These are phyloP conservation scores for Muraenolepis orangiensis DNA, from an alignment of 2,797 vertebrate genomes.

Conservation along the genomic window DNA sequence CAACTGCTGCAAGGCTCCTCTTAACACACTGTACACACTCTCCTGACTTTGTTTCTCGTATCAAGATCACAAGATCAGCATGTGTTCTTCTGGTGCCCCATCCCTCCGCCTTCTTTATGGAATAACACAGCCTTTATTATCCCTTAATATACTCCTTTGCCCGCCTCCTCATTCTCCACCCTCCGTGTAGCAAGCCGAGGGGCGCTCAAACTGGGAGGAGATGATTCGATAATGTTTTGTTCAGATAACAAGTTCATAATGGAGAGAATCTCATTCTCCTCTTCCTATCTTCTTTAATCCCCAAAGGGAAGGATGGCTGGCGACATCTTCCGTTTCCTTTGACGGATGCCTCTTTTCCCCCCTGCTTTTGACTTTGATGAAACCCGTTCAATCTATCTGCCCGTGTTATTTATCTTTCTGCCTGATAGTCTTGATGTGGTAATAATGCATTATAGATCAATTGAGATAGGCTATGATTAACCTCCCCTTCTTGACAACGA, in stretches of 20 bases:
- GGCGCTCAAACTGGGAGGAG: too few species aligned
- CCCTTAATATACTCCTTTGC: neutral
- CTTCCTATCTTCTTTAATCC: neutral
- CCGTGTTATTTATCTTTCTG: neutral
- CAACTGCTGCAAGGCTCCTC: neutral
- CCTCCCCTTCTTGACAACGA: too few species aligned
- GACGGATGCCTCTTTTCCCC: neutral
- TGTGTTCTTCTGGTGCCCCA: neutral
- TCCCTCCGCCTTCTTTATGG: neutral
- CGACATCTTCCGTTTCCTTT: neutral
- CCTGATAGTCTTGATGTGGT: constrained; percentile 8
- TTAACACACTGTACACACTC: neutral
- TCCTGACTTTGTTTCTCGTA: neutral
- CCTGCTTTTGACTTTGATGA: neutral
- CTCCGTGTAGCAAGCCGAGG: neutral
- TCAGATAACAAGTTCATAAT: neutral
- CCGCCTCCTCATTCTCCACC: too few species aligned
- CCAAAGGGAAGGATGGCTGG: neutral
- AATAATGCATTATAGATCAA: neutral
- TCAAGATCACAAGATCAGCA: neutral
- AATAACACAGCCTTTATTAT: too few species aligned
- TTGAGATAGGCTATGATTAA: neutral
- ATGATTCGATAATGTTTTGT: too few species aligned
- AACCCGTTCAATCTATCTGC: neutral
- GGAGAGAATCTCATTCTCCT: neutral